Evolutionary conservation across 2,888 invertebrate genomes (phyloP).

Genomic region (Agriotes lineatus): DNA sequence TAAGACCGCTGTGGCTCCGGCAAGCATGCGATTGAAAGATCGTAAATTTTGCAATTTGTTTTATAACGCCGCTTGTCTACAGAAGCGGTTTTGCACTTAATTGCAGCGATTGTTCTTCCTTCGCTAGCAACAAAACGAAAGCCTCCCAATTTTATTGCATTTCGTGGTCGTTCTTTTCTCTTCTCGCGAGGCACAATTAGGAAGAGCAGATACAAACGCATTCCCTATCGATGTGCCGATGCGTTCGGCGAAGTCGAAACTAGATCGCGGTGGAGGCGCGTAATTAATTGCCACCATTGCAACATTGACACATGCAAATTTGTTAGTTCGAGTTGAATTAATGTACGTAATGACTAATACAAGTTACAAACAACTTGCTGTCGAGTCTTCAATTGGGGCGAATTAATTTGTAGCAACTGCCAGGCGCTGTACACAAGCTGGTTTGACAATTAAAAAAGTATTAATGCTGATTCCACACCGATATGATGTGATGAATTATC

Average conservation of each 20-base stretch:
- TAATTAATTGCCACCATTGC: background rate
- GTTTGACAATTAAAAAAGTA: too few relatives aligned
- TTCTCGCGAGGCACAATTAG: too few relatives aligned
- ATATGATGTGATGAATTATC: too few relatives aligned
- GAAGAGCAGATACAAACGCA: too few relatives aligned
- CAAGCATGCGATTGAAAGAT: constrained; percentile 25
- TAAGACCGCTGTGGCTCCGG: constrained; percentile 25
- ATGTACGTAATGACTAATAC: background rate
- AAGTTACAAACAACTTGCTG: background rate
- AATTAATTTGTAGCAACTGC: background rate
- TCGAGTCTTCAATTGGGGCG: background rate
- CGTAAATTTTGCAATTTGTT: constrained; percentile 37
- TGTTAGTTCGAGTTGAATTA: background rate
- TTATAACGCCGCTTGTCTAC: constrained; percentile 24
- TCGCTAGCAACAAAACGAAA: background rate
- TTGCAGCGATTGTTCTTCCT: constrained; percentile 20
- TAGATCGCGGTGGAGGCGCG: background rate
- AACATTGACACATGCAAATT: constrained; percentile 4
- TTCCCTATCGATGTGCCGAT: background rate
- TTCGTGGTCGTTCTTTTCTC: background rate
- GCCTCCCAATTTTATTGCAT: background rate
- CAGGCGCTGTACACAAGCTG: background rate
- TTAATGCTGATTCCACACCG: too few relatives aligned
- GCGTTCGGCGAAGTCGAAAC: background rate
- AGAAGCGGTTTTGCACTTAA: constrained; percentile 25